Percentiles rank a stretch among this genome's conserved stretches.
Conservation (phyloP, 2,797 vertebrate species). For the Anguilla obscura region DNA sequence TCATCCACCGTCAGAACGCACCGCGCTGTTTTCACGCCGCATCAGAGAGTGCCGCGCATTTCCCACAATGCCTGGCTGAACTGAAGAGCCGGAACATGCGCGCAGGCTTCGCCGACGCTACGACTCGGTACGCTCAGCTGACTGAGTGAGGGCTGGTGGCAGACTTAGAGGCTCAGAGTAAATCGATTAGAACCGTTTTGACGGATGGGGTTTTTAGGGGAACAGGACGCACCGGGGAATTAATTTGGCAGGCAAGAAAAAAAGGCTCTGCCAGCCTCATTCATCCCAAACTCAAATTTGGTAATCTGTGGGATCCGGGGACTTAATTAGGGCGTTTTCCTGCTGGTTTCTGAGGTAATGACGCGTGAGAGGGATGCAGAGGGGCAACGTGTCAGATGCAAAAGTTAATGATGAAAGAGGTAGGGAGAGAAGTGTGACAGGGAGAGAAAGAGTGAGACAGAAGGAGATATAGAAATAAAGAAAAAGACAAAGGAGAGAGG, state of each 20-base stretch:
- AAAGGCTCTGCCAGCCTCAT: slow-evolving; percentile 63
- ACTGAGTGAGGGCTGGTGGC: slow-evolving; percentile 53
- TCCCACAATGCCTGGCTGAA: slow-evolving; percentile 15
- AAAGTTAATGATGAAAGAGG: slow-evolving; percentile 58
- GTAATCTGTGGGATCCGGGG: slow-evolving; percentile 62
- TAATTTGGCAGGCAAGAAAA: slow-evolving; percentile 65
- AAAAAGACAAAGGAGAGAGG: neutral
- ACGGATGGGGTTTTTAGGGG: slow-evolving; percentile 69
- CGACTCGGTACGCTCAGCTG: slow-evolving; percentile 43
- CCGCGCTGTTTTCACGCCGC: neutral
- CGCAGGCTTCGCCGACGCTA: slow-evolving; percentile 25
- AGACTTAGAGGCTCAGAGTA: slow-evolving; percentile 59
- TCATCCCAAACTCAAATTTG: slow-evolving; percentile 65
- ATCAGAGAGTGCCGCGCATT: neutral
- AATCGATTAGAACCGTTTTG: slow-evolving; percentile 70
- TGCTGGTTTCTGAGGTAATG: slow-evolving; percentile 54
- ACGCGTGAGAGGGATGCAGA: slow-evolving; percentile 52
- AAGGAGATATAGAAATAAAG: neutral
- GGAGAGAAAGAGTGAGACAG: neutral
- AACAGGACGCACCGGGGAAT: slow-evolving; percentile 66
- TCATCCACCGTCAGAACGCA: neutral
- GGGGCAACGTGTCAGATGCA: slow-evolving; percentile 49
- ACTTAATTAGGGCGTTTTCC: slow-evolving; percentile 65
- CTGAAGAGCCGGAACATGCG: slow-evolving; percentile 42
- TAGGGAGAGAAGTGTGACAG: slow-evolving; percentile 39